Evolutionary conservation across 2,113 vertebrate genomes (phyloP).

Genomic region (Calypte anna): DNA sequence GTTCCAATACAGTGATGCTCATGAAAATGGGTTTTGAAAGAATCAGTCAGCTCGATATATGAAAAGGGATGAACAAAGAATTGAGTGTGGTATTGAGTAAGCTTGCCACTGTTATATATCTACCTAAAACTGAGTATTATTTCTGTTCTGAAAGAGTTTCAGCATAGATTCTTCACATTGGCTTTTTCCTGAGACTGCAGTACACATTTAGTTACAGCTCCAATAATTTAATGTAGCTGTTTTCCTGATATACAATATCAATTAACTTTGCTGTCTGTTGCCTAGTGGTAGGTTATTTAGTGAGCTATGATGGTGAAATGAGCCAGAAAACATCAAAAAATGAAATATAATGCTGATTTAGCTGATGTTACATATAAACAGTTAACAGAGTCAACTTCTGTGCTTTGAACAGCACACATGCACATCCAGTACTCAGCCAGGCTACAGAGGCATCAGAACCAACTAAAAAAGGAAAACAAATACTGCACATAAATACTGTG

Average conservation of each 20-base stretch:
- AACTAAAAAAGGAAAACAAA: background rate
- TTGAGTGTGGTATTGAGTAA: background rate
- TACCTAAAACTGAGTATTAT: background rate
- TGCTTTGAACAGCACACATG: background rate
- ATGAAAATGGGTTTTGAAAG: slow-evolving; percentile 11
- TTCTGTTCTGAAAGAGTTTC: background rate
- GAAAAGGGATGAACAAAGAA: background rate
- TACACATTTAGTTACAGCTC: background rate
- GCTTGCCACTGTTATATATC: background rate
- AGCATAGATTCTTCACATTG: background rate
- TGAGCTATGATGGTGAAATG: background rate
- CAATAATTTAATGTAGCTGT: background rate
- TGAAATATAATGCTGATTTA: background rate
- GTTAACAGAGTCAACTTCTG: background rate
- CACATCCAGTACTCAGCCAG: background rate
- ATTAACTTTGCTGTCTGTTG: background rate
- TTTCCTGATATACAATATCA: background rate
- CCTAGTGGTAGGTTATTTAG: background rate
- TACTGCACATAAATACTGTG: background rate
- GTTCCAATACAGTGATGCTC: background rate
- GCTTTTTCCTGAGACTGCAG: background rate
- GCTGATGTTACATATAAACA: background rate
- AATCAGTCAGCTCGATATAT: background rate
- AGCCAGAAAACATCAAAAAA: background rate
- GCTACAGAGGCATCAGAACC: background rate